phyloP scores from a whole-genome alignment of 2,113 vertebrate species.

The Delphinapterus leucas region DNA sequence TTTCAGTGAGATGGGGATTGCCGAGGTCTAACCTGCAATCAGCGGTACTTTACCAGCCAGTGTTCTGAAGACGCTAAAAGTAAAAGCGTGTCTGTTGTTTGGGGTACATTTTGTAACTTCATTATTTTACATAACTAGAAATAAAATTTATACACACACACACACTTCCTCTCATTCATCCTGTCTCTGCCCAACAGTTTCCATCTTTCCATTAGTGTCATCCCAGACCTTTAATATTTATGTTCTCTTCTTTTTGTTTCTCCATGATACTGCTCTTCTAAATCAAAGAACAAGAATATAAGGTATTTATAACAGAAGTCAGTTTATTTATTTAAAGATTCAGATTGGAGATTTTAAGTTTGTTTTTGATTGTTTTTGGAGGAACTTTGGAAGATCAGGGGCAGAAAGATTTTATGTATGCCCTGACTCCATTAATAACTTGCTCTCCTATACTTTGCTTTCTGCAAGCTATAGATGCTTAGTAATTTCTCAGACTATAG shows the following conservation, averaged over 20 bases:
- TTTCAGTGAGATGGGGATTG: not conserved
- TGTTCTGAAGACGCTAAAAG: not conserved
- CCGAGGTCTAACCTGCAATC: not conserved
- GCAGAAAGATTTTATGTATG: not conserved
- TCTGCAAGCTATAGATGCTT: not conserved
- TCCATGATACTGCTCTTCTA: not conserved
- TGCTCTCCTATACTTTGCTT: not conserved
- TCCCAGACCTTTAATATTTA: not conserved
- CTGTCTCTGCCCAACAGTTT: not conserved
- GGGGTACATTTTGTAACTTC: not conserved
- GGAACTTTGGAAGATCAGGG: not conserved
- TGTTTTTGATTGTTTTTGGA: not conserved
- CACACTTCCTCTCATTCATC: not conserved
- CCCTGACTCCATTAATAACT: not conserved
- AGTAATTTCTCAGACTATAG: not conserved
- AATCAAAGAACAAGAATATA: not conserved
- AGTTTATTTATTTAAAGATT: not conserved
- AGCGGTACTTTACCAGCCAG: not conserved
- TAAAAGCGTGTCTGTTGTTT: not conserved
- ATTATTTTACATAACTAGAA: not conserved
- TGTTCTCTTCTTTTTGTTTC: not conserved
- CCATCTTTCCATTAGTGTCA: not conserved
- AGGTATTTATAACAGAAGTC: not conserved
- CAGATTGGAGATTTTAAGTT: not conserved
- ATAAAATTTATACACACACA: not conserved